Evolutionary conservation across 2,113 vertebrate genomes (phyloP).

Genomic region (Polyodon spathula): DNA sequence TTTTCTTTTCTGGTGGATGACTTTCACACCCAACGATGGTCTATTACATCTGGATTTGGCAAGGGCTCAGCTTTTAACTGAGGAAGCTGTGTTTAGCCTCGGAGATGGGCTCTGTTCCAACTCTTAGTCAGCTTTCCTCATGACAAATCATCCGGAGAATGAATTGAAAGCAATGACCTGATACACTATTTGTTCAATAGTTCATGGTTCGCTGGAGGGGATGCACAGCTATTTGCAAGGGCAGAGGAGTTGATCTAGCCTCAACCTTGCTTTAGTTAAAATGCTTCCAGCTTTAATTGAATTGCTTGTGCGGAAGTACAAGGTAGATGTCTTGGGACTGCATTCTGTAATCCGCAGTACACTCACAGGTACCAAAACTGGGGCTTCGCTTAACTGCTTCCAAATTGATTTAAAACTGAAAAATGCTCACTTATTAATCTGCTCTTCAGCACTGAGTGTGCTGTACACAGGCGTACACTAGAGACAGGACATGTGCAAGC

Average conservation of each 20-base stretch:
- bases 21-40: conserved; percentile 33
- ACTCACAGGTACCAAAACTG: background rate
- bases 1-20: conserved; percentile 32
- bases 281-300: conserved; percentile 9
- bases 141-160: conserved; percentile 20
- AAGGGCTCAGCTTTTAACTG: conserved; percentile 1
- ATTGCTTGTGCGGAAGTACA: conserved; percentile 8
- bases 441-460: background rate
- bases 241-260: conserved; percentile 9
- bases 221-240: conserved; percentile 1
- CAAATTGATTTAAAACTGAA: background rate
- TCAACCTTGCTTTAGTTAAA: conserved; percentile 6
- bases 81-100: conserved; percentile 10
- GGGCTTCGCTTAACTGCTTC: conserved; percentile 1
- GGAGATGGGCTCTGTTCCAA: conserved; percentile 13
- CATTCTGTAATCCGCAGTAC: background rate
- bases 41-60: conserved; percentile 27
- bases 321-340: conserved; percentile 1
- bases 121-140: conserved; percentile 8
- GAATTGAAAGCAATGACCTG: conserved; percentile 13
- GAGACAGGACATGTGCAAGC: too few species aligned
- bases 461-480: too few species aligned
- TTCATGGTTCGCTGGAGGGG: background rate
- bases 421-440: background rate
- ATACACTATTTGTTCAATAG: conserved; percentile 13